phyloP scores from a whole-genome alignment of 2,797 vertebrate genomes.

The Anolis apletophallus region DNA sequence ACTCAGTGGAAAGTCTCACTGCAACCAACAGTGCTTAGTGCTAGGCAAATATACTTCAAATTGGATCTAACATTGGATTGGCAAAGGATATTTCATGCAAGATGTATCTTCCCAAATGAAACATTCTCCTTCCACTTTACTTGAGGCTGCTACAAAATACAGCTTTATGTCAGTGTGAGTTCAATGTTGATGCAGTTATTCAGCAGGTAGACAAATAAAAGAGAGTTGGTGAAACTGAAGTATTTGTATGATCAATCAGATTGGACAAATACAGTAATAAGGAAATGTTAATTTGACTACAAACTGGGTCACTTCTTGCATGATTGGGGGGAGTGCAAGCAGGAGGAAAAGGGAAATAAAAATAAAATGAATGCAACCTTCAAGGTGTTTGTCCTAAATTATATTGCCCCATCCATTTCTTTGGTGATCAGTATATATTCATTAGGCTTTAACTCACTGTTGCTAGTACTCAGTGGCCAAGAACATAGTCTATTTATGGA shows the following conservation, averaged over 20 bases:
- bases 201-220: conserved; percentile 25
- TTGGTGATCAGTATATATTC: conserved; percentile 39
- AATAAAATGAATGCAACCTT: conserved; percentile 49
- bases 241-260: conserved; percentile 31
- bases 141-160: conserved; percentile 8
- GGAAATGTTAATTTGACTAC: conserved; percentile 41
- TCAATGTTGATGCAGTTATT: conserved; percentile 40
- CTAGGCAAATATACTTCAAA: not conserved
- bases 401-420: conserved; percentile 5
- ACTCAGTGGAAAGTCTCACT: not conserved
- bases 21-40: not conserved
- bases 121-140: conserved; percentile 20
- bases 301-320: conserved; percentile 40
- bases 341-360: conserved; percentile 27
- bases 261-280: conserved; percentile 45
- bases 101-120: conserved; percentile 14
- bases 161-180: conserved; percentile 27
- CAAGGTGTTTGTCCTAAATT: conserved; percentile 27
- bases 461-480: not conserved
- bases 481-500: not conserved
- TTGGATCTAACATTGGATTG: not conserved
- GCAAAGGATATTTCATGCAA: not conserved
- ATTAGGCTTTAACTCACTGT: conserved; percentile 28
- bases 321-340: not conserved
- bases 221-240: conserved; percentile 21